These are phyloP conservation scores for Mus minutoides DNA, from an alignment of 2,797 vertebrate species.

Conservation along the genomic window DNA sequence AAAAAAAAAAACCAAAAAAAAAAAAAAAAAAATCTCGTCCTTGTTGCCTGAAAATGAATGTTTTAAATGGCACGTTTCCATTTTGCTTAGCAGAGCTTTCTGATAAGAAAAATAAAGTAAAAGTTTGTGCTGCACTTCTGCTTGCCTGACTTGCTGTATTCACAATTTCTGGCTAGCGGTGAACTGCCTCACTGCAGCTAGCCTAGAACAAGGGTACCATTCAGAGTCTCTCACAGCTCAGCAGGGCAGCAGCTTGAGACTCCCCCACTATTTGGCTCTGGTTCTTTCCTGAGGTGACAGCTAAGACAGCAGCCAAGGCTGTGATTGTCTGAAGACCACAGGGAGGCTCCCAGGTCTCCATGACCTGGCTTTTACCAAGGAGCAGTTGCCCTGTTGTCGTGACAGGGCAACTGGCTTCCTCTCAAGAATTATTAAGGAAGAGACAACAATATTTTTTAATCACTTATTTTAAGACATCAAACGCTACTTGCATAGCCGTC, in stretches of 20 bases:
- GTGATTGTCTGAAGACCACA: background rate
- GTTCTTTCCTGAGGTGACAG: background rate
- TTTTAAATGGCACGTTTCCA: background rate
- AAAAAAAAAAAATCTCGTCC: background rate
- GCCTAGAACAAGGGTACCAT: background rate
- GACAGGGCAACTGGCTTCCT: background rate
- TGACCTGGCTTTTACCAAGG: background rate
- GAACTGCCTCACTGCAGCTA: background rate
- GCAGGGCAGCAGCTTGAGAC: background rate
- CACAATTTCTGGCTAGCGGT: background rate
- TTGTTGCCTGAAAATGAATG: background rate
- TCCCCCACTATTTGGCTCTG: background rate
- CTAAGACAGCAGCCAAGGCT: background rate
- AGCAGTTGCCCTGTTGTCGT: background rate
- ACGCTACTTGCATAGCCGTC: background rate
- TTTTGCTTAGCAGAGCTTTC: slow-evolving; percentile 25
- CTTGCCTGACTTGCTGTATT: background rate
- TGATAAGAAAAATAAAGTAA: background rate
- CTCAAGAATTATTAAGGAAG: background rate
- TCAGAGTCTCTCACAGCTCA: background rate
- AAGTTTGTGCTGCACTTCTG: background rate
- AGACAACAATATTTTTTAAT: background rate
- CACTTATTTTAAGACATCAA: background rate
- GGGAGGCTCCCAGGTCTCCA: background rate
- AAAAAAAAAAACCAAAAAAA: too few species aligned